Evolutionary conservation across 2,888 invertebrate genomes (phyloP).

Genomic region (Apoderus coryli): DNA sequence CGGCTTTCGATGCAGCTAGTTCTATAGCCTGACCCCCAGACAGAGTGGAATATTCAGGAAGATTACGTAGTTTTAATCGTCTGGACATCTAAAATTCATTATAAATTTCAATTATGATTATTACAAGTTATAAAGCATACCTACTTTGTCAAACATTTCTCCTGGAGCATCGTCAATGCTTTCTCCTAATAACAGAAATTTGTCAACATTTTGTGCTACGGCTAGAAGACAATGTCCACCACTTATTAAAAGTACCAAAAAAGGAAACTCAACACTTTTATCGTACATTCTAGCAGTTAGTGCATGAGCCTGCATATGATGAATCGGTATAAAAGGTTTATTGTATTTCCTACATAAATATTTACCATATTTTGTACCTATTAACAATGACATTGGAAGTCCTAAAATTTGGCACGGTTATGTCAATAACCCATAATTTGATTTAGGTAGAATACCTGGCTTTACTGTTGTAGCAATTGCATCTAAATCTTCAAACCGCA

Average conservation of each 20-base stretch:
- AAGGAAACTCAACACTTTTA: constrained; percentile 64
- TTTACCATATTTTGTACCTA: constrained; percentile 75
- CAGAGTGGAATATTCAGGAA: constrained; percentile 55
- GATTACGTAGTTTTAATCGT: constrained; percentile 64
- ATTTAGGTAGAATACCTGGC: constrained; percentile 42
- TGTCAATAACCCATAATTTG: background rate
- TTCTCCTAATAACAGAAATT: constrained; percentile 69
- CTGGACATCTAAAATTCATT: constrained; percentile 55
- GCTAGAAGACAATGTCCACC: constrained; percentile 85
- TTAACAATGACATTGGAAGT: constrained; percentile 56
- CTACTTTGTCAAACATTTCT: constrained; percentile 83
- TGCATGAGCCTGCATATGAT: constrained; percentile 99
- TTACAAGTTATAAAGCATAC: constrained; percentile 3
- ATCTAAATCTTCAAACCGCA: constrained; percentile 52
- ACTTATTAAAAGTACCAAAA: constrained; percentile 75
- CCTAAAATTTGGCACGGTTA: constrained; percentile 43
- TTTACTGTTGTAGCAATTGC: constrained; percentile 85
- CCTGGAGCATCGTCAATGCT: constrained; percentile 81
- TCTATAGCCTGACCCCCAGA: constrained; percentile 83
- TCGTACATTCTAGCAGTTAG: constrained; percentile 67
- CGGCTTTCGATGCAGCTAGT: constrained; percentile 51
- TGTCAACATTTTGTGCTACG: constrained; percentile 54
- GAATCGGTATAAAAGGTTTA: constrained; percentile 86
- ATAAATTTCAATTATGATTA: no score
- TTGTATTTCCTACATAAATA: constrained; percentile 47